A percentile compares a stretch with the other conserved stretches of the same genome.
phyloP scores from a whole-genome alignment of 2,797 vertebrate genomes.

The Crossoptilon crossoptilon region DNA sequence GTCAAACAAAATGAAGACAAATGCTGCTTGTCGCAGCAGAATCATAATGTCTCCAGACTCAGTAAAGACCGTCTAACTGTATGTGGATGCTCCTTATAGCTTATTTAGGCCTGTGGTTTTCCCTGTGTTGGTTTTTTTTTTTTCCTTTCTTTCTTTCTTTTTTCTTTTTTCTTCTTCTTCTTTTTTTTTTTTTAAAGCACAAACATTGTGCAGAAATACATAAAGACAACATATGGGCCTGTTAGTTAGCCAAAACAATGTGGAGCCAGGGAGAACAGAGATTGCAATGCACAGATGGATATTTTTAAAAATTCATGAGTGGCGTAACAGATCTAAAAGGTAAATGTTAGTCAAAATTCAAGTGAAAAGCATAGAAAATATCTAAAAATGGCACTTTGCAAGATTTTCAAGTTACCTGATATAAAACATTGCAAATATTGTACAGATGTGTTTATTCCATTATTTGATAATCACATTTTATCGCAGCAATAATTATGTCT shows the following conservation, averaged over 20 bases:
- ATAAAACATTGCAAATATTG: constrained; percentile 72
- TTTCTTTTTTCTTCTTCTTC: neutral
- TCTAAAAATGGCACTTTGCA: constrained; percentile 72
- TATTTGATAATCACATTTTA: constrained; percentile 77
- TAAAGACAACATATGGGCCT: constrained; percentile 87
- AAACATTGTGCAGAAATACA: constrained; percentile 84
- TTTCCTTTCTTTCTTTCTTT: no score
- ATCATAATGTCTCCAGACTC: constrained; percentile 93
- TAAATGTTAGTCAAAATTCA: constrained; percentile 84
- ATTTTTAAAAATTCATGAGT: constrained; percentile 91
- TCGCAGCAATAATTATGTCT: constrained; percentile 79
- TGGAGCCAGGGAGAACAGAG: constrained; percentile 82
- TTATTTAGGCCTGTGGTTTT: constrained; percentile 84
- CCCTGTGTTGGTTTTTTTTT: constrained; percentile 46
- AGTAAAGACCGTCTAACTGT: constrained; percentile 88
- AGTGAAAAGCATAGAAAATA: constrained; percentile 73
- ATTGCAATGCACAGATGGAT: constrained; percentile 87
- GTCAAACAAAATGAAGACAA: constrained; percentile 99
- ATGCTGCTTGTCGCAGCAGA: constrained; percentile 91
- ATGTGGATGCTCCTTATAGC: constrained; percentile 89
- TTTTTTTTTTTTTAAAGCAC: constrained; percentile 65
- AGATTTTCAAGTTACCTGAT: constrained; percentile 69
- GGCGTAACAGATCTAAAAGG: constrained; percentile 86
- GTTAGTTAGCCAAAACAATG: constrained; percentile 86
- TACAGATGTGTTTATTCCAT: constrained; percentile 74